Percentiles rank a stretch among this genome's conserved stretches.
Evolutionary conservation across 2,113 vertebrate genomes (phyloP).

Genomic region (Cyprinus carpio): DNA sequence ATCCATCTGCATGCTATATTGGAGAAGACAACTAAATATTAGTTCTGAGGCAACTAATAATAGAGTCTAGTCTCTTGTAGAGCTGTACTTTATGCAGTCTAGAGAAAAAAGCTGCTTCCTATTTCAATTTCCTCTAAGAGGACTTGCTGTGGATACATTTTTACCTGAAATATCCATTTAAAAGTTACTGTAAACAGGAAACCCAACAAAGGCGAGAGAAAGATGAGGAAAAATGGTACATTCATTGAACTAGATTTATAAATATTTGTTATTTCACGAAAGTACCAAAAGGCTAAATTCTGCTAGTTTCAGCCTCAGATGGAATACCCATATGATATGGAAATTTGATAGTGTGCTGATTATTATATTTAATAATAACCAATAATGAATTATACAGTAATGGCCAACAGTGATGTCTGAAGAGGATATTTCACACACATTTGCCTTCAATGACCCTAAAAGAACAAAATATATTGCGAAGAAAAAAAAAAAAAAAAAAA

Average conservation of each 20-base stretch:
- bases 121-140: background rate
- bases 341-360: background rate
- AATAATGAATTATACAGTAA: background rate
- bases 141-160: background rate
- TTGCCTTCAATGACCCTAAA: background rate
- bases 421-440: background rate
- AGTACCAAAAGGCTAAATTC: background rate
- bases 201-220: background rate
- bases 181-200: background rate
- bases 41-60: conserved; percentile 8
- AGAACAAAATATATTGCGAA: background rate
- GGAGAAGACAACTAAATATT: background rate
- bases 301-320: background rate
- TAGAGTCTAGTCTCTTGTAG: background rate
- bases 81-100: background rate
- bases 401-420: background rate
- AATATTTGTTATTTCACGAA: background rate
- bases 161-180: background rate
- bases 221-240: background rate
- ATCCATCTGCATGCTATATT: background rate
- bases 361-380: background rate
- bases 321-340: background rate
- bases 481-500: background rate
- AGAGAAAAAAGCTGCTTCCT: background rate
- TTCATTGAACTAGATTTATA: background rate